Evolutionary conservation across 2,888 invertebrate species (phyloP), one percentile per base, ranked within the genome.

Genomic region (Aphrophora alni): DNA sequence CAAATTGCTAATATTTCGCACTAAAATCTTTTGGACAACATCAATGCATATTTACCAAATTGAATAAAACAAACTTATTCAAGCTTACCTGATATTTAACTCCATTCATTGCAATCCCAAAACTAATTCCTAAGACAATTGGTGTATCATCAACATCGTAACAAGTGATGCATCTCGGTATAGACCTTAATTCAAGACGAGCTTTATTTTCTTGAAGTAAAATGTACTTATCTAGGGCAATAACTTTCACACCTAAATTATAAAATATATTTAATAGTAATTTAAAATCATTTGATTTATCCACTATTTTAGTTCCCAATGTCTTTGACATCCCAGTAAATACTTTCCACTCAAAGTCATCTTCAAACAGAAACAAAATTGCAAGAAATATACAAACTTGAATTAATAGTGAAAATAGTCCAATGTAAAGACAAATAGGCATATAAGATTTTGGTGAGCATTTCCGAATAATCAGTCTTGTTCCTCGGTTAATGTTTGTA

Each of bases 251-350:
- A 8, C 80, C 80, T 51, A 76, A 14, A 76, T 73, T 28, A 44
- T 51, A 27, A 7, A 72, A 44, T 25, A 76, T 68, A 28, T 76
- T 44, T 59, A 72, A 72, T 17, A 80, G 71, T 28, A 76, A n/a
- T 70, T 76, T 68, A n/a, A 80, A 33, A 80, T 80, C 80, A 51
- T 59, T 51, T 7, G 59, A 21, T 59, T 59, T 59, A 21, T 59
- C 59, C 59, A n/a, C 2, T 21, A 21, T 2, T 21, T 59, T 59
- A 21, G 3, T 21, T 59, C 10, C 4, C 14, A 59, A 21, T 59
- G 59, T 59, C n/a, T 59, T 21, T 59, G 59, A 59, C 21, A 59
- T 21, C 5, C 21, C 10, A 59, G 59, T 59, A 59, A 59, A 77
- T 38, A 21, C 68, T 25, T 59, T 33, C 77, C 77, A 77, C 33